phyloP scores from a whole-genome alignment of 2,797 vertebrate genomes.

The Anomalospiza imberbis region DNA sequence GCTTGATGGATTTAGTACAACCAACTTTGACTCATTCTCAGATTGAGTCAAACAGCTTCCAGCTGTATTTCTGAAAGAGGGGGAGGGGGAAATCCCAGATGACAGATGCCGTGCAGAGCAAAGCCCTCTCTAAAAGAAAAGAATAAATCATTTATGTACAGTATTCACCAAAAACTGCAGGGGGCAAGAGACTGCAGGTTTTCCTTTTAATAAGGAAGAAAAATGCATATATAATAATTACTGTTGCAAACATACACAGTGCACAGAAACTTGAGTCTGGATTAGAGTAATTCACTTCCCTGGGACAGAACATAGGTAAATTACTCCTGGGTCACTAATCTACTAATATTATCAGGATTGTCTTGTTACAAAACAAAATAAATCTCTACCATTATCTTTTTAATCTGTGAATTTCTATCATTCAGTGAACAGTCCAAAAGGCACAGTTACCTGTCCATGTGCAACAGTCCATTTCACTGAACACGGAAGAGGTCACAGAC shows the following conservation, averaged over 20 bases:
- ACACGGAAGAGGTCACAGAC: rapidly evolving
- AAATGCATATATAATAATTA: neutral
- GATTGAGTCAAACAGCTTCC: constrained; percentile 33
- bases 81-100: neutral
- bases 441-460: rapidly evolving
- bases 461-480: neutral
- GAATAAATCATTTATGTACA: constrained; percentile 53
- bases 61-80: constrained; percentile 14
- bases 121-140: constrained; percentile 30
- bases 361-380: neutral
- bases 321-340: neutral
- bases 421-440: neutral
- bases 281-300: neutral
- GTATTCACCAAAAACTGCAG: constrained; percentile 39
- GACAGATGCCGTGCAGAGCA: neutral
- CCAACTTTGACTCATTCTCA: neutral
- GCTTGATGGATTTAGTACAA: constrained; percentile 43
- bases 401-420: rapidly evolving
- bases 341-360: neutral
- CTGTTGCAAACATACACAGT: neutral
- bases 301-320: rapidly evolving
- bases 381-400: neutral
- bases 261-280: neutral
- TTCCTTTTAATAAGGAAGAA: constrained; percentile 14
- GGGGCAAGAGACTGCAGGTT: constrained; percentile 53